phyloP scores from a whole-genome alignment of 1,140 invertebrate genomes.

The Drosophila pachea region DNA sequence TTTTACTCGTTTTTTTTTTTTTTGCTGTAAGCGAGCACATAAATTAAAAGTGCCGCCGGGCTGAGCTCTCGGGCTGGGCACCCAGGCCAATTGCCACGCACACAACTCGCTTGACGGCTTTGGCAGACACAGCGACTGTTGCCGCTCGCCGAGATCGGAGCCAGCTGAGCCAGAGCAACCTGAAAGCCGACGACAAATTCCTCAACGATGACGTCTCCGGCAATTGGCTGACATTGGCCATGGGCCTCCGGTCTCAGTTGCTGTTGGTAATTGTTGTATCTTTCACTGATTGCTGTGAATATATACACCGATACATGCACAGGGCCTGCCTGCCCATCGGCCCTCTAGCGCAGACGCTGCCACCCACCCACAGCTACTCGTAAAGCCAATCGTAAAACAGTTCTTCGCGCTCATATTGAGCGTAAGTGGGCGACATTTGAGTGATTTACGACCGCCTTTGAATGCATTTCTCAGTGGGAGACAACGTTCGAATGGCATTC shows the following conservation, averaged over 20 bases:
- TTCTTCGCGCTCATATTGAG: not conserved
- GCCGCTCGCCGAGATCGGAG: slow-evolving; percentile 27
- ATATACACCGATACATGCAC: not conserved
- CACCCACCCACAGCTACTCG: slow-evolving; percentile 38
- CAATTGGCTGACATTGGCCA: slow-evolving; percentile 57
- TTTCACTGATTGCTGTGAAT: slow-evolving; percentile 16
- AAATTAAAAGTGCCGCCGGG: slow-evolving; percentile 42
- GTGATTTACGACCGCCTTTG: slow-evolving; percentile 64
- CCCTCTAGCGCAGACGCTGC: slow-evolving; percentile 53
- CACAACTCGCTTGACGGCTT: slow-evolving; percentile 68
- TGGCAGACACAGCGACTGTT: slow-evolving; percentile 63
- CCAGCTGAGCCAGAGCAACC: slow-evolving; percentile 1
- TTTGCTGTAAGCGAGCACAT: slow-evolving; percentile 31
- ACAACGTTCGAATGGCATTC: slow-evolving; percentile 41
- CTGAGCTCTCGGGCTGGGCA: slow-evolving; percentile 1
- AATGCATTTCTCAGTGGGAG: slow-evolving; percentile 58
- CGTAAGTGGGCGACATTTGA: slow-evolving; percentile 59
- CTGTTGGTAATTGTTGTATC: slow-evolving; percentile 22
- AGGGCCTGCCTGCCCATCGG: slow-evolving; percentile 27
- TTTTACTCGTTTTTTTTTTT: slow-evolving; percentile 46
- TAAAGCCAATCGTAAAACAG: slow-evolving; percentile 33
- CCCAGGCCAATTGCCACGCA: slow-evolving; percentile 36
- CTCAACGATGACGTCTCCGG: slow-evolving; percentile 58
- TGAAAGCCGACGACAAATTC: slow-evolving; percentile 53
- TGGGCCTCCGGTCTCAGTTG: slow-evolving; percentile 16